Evolutionary conservation across 2,888 invertebrate genomes (phyloP).

Genomic region (Pristionchus fissidentatus): DNA sequence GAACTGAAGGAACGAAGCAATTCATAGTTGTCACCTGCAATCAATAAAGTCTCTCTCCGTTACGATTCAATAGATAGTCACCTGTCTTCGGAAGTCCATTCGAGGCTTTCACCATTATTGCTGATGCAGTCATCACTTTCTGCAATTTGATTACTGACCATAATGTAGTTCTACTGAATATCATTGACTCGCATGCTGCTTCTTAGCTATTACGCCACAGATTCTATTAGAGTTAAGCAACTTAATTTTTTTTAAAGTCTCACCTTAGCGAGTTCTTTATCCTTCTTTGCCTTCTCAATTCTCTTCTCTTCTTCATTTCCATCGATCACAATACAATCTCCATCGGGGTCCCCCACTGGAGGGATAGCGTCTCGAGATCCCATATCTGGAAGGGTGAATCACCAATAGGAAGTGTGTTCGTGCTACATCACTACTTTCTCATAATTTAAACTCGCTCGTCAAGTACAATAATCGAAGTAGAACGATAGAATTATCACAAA

Average conservation of each 20-base stretch:
- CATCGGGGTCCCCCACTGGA: conserved; percentile 9
- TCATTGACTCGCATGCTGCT: no score
- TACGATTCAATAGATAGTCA: not conserved
- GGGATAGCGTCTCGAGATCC: conserved; percentile 12
- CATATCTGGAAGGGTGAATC: not conserved
- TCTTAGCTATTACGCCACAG: no score
- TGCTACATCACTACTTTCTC: not conserved
- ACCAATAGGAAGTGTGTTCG: not conserved
- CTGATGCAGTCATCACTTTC: conserved; percentile 53
- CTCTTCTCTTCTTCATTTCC: conserved; percentile 32
- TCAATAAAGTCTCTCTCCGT: not conserved
- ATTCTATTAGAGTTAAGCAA: no score
- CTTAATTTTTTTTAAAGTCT: not conserved
- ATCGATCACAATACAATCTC: conserved; percentile 19
- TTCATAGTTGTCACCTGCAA: conserved; percentile 66
- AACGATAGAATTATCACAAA: not conserved
- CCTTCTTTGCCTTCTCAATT: conserved; percentile 14
- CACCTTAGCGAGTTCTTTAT: conserved; percentile 46
- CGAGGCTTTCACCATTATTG: conserved; percentile 54
- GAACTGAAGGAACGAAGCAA: conserved; percentile 65
- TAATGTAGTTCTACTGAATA: not conserved
- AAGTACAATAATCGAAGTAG: not conserved
- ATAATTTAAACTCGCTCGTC: not conserved
- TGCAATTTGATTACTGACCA: not conserved
- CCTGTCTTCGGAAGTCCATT: conserved; percentile 57